Base-by-base conservation (phyloP, 2,888 invertebrate genomes). In the Agonopterix alstromeriana region DNA sequence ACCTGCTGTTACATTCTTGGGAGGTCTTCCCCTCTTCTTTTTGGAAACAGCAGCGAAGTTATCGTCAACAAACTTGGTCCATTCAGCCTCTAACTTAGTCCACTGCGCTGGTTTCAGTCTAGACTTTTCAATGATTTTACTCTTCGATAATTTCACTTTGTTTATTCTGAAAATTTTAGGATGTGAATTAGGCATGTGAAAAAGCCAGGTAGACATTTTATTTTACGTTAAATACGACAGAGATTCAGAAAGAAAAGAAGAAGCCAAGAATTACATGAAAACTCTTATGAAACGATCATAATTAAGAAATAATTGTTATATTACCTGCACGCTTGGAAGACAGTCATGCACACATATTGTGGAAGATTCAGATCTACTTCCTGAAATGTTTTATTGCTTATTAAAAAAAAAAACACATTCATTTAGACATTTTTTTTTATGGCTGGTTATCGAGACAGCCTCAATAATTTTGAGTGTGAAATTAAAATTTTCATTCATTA, bases 341-440 rank as follows among this genome's bases (percentile, higher is more conserved):
- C 91, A 1, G 93, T 91, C 86, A 92, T 91, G 44, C 91, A 90
- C 1, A 90, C 84, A 75, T 93, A 93, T 57, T 93, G 93, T 0
- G 93, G 93, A 60, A 93, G 89, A 45, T 76, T 82, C 12, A 91
- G 63, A 63, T 93, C 91, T 14, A 89, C 65, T 53, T 83, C 82
- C 77, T 90, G 67, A 48, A 83, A 82, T 47, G 2, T 14, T 14
- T 14, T 14, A 14, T 14, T 14, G n/a, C n/a, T n/a, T n/a, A n/a
- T n/a, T n/a, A n/a, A n/a, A n/a, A n/a, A n/a, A n/a, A n/a, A n/a
- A n/a, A n/a, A n/a, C n/a, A n/a, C n/a, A n/a, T n/a, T n/a, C n/a
- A n/a, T n/a, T n/a, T n/a, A n/a, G n/a, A n/a, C n/a, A n/a, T n/a
- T n/a, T n/a, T n/a, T n/a, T n/a, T n/a, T n/a, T n/a, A n/a, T n/a